Evolutionary conservation across 2,113 vertebrate genomes (phyloP), one percentile per base, ranked within the genome.

Genomic region (Myotis yumanensis): DNA sequence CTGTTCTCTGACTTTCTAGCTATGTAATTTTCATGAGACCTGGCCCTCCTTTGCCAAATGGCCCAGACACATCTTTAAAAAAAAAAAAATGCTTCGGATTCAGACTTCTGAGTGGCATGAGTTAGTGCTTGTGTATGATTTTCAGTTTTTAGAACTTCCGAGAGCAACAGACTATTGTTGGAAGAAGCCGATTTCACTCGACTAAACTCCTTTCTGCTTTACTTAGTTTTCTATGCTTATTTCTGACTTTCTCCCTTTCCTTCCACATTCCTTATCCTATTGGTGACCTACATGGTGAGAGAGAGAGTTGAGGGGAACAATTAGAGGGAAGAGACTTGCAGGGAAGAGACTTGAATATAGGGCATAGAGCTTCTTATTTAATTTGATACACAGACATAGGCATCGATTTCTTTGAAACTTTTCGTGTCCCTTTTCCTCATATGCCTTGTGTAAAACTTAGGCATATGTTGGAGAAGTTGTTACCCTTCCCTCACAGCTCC

Each of bases 1-100:
- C 79, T 94, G 30, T 84, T 73, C 59, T 75, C 88, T 96, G 76
- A 96, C 64, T 95, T 95, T 46, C 73, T 64, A 92, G 57, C 77
- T 52, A 10, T 72, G 66, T 46, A 92, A 95, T 95, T 97, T 96
- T 83, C 87, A 80, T 88, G 86, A 90, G 51, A 54, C 14, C 75
- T 89, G 80, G 28, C 10, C 68, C 79, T 94, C 22, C 73, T 93
- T 93, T 95, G 88, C 87, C 97, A 96, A 64, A 69, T 43, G 23
- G 30, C 72, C 35, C 20, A 95, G 68, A 68, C 40, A 28, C 15
- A 46, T 64, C 25, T 85, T 82, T 90, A 43, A 43, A 2, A 5
- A 89, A 80, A 88, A 66, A 54, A 90, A 64, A 43, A 11, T 28
- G 4, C 48, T 66, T 4, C 9, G 18, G 17, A 76, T 52, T 81